Base-by-base conservation (phyloP, 2,797 vertebrate species). In the Mastacembelus armatus region DNA sequence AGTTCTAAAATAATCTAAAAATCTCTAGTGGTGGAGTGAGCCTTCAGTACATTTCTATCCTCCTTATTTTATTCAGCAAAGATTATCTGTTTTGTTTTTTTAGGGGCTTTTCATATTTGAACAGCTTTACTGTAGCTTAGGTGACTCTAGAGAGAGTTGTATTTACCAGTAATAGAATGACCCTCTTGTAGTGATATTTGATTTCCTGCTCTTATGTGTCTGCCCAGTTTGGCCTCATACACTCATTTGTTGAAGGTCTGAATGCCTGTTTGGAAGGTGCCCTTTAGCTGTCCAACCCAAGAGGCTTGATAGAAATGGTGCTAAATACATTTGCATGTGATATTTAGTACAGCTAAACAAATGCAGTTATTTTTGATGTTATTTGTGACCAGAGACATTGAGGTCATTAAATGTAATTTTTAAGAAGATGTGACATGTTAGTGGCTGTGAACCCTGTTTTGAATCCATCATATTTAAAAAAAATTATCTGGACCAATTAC, bases 121-220 rank as follows among this genome's bases (percentile, higher is more conserved):
- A n/a, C 56, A 43, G 63, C 73, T 72, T 56, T 77, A 64, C 56
- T 65, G 33, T 70, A 66, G 60, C 72, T 79, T 70, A 55, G 57
- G 40, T 54, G 66, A 70, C 76, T 81, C 77, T 19, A 58, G 77
- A 77, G 73, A 77, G 63, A 45, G 57, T 71, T 65, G 55, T 71
- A 62, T 85, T 87, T 85, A 73, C 65, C 66, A 74, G 66, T 71
- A 83, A 84, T 73, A 44, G 74, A 74, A 73, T 77, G 51, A 71
- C 18, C 38, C 57, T 62, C 49, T 42, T 33, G 45, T 14, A 21
- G 56, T 81, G 56, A 77, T 81, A 66, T 86, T 86, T 16, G 43
- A 81, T 84, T 85, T 78, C 72, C 74, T 77, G 29, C 66, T 67
- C 42, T 71, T 67, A 70, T 77, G 66, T 61, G 51, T 73, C 59